A percentile compares a stretch with the other conserved stretches of the same genome.
phyloP scores from a whole-genome alignment of 2,797 vertebrate species.

The Hippocampus kuda region DNA sequence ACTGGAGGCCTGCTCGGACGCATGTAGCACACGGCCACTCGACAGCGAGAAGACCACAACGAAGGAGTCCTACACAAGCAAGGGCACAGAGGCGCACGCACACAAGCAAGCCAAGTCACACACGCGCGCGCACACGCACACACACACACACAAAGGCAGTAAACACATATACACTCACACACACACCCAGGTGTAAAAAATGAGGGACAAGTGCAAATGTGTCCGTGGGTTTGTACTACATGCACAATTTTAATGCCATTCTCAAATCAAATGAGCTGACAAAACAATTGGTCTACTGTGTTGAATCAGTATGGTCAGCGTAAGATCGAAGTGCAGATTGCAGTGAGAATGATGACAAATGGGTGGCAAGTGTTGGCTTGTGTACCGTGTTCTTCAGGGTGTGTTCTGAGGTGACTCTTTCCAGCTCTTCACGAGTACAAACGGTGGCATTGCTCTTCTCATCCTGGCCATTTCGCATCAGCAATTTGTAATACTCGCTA shows the following conservation, averaged over 20 bases:
- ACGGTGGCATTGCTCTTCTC: slow-evolving; percentile 56
- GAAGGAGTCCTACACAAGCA: slow-evolving; percentile 72
- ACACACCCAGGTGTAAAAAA: slow-evolving; percentile 25
- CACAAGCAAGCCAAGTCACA: slow-evolving; percentile 39
- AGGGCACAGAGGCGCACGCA: slow-evolving; percentile 23
- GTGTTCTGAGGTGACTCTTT: slow-evolving; percentile 77
- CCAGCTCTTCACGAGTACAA: slow-evolving; percentile 76
- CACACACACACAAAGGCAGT: slow-evolving; percentile 32
- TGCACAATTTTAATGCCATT: not conserved
- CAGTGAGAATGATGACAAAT: not conserved
- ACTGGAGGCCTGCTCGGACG: slow-evolving; percentile 77
- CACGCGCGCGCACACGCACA: slow-evolving; percentile 21
- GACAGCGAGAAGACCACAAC: slow-evolving; percentile 79
- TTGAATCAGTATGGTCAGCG: not conserved
- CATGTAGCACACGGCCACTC: slow-evolving; percentile 72
- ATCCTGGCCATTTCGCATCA: slow-evolving; percentile 65
- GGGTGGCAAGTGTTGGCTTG: not conserved
- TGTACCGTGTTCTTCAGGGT: slow-evolving; percentile 82
- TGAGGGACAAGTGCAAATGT: slow-evolving; percentile 4
- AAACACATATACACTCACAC: slow-evolving; percentile 41
- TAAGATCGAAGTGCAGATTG: not conserved
- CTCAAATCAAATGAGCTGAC: not conserved
- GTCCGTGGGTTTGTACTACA: not conserved
- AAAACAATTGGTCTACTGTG: not conserved
- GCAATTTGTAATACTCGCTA: slow-evolving; percentile 79